These are phyloP conservation scores for Stylophora pistillata DNA, from an alignment of 64 coral and sea anemone species.

Conservation along the genomic window DNA sequence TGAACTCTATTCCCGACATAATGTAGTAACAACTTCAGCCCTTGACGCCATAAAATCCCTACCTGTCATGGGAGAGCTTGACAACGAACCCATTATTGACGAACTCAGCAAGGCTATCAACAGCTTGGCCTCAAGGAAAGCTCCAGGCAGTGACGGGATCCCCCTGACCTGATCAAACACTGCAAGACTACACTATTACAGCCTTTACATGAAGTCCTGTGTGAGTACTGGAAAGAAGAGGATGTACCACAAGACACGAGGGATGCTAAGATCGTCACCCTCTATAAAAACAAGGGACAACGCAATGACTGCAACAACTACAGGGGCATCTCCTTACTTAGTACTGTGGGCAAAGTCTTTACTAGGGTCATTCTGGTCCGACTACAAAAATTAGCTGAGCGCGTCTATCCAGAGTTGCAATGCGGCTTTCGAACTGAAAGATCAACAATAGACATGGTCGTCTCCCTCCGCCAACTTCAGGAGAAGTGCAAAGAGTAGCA, in stretches of 20 bases:
- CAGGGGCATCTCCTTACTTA: constrained; percentile 6
- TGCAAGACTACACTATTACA: constrained; percentile 34
- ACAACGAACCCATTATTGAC: no score
- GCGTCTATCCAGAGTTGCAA: no score
- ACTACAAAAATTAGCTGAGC: no score
- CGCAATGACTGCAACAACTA: constrained; percentile 36
- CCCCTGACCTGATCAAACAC: constrained; percentile 50
- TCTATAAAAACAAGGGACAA: constrained; percentile 21
- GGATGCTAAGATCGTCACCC: constrained; percentile 10
- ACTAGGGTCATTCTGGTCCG: constrained; percentile 35
- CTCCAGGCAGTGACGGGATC: constrained; percentile 41
- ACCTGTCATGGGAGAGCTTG: no score
- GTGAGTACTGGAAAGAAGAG: constrained; percentile 29
- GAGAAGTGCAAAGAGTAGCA: no score
- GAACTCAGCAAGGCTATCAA: constrained; percentile 53
- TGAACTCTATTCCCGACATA: constrained; percentile 41
- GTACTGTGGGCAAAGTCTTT: constrained; percentile 58
- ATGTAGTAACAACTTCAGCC: not conserved
- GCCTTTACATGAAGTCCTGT: no score
- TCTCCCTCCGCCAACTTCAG: no score
- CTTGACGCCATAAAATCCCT: constrained; percentile 16
- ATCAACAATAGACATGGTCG: no score
- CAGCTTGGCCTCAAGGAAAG: constrained; percentile 22
- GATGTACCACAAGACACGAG: constrained; percentile 39
- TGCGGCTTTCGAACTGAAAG: no score